Conservation (phyloP, 2,113 vertebrate genomes). For the Bolborhynchus lineola region DNA sequence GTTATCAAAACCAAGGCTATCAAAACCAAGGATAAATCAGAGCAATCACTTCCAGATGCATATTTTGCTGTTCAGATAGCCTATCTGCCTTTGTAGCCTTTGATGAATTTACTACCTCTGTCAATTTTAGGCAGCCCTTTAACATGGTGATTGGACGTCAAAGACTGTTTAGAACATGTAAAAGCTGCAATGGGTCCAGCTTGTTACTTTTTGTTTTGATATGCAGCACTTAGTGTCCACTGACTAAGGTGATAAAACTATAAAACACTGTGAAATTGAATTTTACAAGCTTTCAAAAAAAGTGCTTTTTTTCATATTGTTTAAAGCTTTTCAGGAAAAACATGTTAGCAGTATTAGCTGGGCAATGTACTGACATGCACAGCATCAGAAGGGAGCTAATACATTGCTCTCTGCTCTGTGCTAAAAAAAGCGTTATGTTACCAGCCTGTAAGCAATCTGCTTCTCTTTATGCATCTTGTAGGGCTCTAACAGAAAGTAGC, state of each 20-base stretch:
- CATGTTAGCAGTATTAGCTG: constrained; percentile 24
- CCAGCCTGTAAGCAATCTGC: constrained; percentile 53
- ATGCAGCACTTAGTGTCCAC: not conserved
- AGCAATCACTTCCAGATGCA: not conserved
- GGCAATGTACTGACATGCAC: constrained; percentile 20
- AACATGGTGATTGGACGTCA: not conserved
- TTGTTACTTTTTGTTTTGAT: not conserved
- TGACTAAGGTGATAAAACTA: constrained; percentile 46
- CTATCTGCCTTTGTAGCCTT: not conserved
- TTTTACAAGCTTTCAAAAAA: constrained; percentile 58
- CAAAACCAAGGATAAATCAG: not conserved
- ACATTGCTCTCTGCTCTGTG: not conserved
- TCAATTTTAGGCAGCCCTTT: not conserved
- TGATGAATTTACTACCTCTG: not conserved
- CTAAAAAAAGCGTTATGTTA: not conserved
- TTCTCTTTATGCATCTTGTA: constrained; percentile 22
- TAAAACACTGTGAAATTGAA: constrained; percentile 46
- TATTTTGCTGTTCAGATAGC: not conserved
- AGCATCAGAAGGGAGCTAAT: constrained; percentile 39
- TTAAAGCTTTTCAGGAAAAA: constrained; percentile 57
- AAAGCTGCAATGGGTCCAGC: not conserved
- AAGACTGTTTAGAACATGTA: not conserved
- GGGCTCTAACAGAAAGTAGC: not conserved
- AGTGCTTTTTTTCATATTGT: constrained; percentile 50
- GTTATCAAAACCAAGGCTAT: not conserved